Evolutionary conservation across 92 coral and sea anemone species (phyloP).

Genomic region (Parazoanthus atlanticus): DNA sequence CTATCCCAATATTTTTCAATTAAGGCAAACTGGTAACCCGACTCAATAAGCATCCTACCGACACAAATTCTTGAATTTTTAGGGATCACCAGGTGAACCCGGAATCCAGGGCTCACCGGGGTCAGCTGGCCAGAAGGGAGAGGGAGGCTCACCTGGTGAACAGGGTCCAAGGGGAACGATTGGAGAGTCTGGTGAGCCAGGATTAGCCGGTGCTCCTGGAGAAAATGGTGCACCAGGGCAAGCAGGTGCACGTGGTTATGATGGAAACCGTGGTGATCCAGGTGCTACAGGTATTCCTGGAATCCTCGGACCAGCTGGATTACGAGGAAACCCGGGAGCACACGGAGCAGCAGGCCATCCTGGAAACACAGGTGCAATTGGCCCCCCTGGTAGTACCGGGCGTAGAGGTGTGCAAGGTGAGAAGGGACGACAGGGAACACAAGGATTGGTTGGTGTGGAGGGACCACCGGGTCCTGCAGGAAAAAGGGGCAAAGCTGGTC

Average conservation of each 20-base stretch:
- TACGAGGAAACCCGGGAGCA: neutral
- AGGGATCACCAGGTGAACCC: neutral
- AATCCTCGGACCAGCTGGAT: neutral
- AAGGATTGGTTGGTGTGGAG: neutral
- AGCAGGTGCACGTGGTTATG: slow-evolving; percentile 14
- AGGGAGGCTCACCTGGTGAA: neutral
- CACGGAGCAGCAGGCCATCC: slow-evolving; percentile 17
- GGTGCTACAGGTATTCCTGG: slow-evolving; percentile 20
- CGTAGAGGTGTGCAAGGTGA: neutral
- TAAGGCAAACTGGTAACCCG: too few species aligned
- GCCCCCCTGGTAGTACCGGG: slow-evolving; percentile 11
- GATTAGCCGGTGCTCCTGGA: neutral
- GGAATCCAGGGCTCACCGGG: neutral
- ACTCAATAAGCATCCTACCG: too few species aligned
- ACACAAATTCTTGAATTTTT: neutral
- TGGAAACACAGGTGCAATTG: slow-evolving; percentile 16
- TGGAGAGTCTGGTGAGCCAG: slow-evolving; percentile 14
- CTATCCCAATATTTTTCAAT: too few species aligned
- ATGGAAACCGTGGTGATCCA: slow-evolving; percentile 21
- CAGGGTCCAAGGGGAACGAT: neutral
- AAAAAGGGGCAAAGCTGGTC: slow-evolving; percentile 18
- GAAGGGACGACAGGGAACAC: slow-evolving; percentile 13
- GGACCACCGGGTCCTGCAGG: slow-evolving; percentile 21
- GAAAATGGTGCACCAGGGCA: slow-evolving; percentile 18
- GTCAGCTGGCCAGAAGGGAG: neutral